Base-by-base conservation (phyloP, 2,797 vertebrate species). In the Typhlichthys eigenmanni region DNA sequence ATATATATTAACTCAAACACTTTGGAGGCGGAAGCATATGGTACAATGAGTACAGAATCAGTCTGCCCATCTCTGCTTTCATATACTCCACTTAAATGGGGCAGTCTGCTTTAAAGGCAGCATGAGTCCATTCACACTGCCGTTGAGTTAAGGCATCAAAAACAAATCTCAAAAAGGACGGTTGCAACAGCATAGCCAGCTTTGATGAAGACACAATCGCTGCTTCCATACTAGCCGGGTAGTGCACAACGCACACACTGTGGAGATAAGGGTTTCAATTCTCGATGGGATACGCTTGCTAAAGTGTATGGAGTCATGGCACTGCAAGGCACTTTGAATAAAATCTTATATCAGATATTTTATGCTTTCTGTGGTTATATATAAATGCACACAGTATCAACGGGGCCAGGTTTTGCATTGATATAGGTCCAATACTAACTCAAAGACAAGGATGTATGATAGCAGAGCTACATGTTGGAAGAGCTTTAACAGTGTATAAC, bases 41-140 rank as follows among this genome's bases (percentile, higher is more conserved):
- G 19, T 47, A 72, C 71, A 77, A 76, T 72, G 55, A 62, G 56
- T 53, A 64, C 60, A 60, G 72, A 71, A 65, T 16, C 72, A 66
- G 70, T 78, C 82, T 81, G 60, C 48, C 71, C 54, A 64, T 65
- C 60, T 70, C 60, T 69, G 61, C 72, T 81, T 79, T 81, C 84
- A 85, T 87, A 84, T 82, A 78, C 86, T 81, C 75, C 3, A 70
- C 6, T 17, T 47, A 55, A 83, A 76, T 63, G 78, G 80, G 75
- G 76, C 83, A 58, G 75, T 75, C 68, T 76, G 80, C 83, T 85
- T 87, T 84, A 87, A 87, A 89, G 85, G 78, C 76, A 76, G 71
- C 83, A 38, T 87, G 78, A 87, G 85, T 84, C 79, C 73, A 66
- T 78, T 78, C 49, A 58, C 75, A 24, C 24, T 69, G 83, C 71